phyloP scores from a whole-genome alignment of 37 sponge, comb jelly and placozoan species.

The Aphrocallistes beatrix region DNA sequence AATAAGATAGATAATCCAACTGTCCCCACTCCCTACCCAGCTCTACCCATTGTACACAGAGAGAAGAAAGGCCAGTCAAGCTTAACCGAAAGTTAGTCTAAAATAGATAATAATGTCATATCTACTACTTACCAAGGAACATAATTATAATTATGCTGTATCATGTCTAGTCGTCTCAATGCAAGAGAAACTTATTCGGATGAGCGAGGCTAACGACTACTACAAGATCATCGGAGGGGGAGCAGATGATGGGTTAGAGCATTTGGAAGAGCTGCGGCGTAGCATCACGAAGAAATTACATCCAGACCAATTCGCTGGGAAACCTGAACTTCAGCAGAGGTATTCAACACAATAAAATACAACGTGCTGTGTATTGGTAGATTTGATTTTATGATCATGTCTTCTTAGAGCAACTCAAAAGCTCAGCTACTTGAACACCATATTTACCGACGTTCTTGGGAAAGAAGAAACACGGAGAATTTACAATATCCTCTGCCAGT shows the following conservation, averaged over 20 bases:
- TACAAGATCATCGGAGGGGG: conserved; percentile 56
- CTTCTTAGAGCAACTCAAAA: not conserved
- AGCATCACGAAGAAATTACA: conserved; percentile 53
- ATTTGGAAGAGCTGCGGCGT: conserved; percentile 50
- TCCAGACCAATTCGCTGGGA: conserved; percentile 62
- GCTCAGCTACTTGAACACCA: conserved; percentile 54
- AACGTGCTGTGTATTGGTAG: not conserved
- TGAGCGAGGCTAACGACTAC: conserved; percentile 51
- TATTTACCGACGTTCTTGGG: conserved; percentile 64
- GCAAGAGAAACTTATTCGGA: not conserved
- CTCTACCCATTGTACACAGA: not conserved
- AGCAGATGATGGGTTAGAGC: conserved; percentile 26
- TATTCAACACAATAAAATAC: not conserved
- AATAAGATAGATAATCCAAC: not conserved
- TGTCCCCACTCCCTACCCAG: conserved; percentile 7
- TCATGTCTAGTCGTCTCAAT: not conserved
- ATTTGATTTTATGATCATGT: not conserved
- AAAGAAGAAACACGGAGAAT: conserved; percentile 29
- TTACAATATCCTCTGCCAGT: conserved; percentile 59
- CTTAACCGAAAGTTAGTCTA: not conserved
- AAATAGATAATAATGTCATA: not conserved
- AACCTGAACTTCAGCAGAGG: conserved; percentile 27
- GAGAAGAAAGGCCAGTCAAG: not conserved
- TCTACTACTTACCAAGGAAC: too few species aligned
- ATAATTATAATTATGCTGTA: too few species aligned